These are phyloP conservation scores for Ganaspis brasiliensis DNA, from an alignment of 2,888 invertebrate species.

Conservation along the genomic window DNA sequence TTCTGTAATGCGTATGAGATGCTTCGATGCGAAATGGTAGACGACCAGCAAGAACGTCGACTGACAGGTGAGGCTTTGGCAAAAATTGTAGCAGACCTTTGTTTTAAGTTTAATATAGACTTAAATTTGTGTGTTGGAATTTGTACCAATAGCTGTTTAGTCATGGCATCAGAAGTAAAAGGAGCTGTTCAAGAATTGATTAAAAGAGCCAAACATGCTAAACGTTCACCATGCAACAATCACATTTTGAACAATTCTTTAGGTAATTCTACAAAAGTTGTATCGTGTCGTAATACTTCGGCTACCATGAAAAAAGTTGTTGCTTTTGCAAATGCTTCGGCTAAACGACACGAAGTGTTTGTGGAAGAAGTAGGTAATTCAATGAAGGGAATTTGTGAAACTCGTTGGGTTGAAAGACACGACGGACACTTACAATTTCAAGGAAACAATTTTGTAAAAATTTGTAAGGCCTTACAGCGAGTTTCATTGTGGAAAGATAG, in stretches of 20 bases:
- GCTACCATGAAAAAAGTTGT: slow-evolving; percentile 63
- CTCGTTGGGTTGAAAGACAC: slow-evolving; percentile 64
- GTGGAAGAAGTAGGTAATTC: slow-evolving; percentile 57
- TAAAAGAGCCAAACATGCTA: slow-evolving; percentile 62
- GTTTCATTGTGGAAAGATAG: slow-evolving; percentile 44
- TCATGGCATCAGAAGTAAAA: slow-evolving; percentile 68
- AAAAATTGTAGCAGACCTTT: slow-evolving; percentile 62
- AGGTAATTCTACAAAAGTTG: slow-evolving; percentile 63
- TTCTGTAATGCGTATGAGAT: slow-evolving; percentile 63
- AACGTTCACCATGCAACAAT: slow-evolving; percentile 66
- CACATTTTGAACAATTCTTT: slow-evolving; percentile 67
- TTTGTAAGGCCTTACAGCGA: slow-evolving; percentile 57
- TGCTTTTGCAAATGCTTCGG: slow-evolving; percentile 62
- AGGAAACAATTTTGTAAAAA: slow-evolving; percentile 53
- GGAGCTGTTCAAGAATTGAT: slow-evolving; percentile 66
- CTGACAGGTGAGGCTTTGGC: slow-evolving; percentile 63
- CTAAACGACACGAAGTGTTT: slow-evolving; percentile 58
- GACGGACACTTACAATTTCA: slow-evolving; percentile 61
- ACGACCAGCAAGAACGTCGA: slow-evolving; percentile 57
- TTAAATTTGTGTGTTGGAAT: slow-evolving; percentile 63
- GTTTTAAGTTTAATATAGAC: slow-evolving; percentile 62
- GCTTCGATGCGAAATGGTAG: slow-evolving; percentile 52
- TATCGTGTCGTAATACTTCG: slow-evolving; percentile 58
- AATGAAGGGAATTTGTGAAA: slow-evolving; percentile 56
- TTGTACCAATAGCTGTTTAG: slow-evolving; percentile 68